Conservation (phyloP, 2,797 vertebrate species). For the Characodon lateralis region DNA sequence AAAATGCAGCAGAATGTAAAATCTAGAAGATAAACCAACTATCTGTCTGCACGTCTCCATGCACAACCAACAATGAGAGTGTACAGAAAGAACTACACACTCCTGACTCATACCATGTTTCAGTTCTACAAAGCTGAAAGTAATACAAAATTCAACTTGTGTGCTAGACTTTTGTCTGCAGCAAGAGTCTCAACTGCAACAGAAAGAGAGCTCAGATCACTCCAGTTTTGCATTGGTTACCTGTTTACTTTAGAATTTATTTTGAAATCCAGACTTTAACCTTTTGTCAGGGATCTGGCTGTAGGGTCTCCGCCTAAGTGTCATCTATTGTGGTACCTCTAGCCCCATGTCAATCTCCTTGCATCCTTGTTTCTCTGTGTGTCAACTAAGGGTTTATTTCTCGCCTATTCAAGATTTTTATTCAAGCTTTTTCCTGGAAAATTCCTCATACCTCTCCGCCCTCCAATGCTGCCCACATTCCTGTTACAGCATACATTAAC, state of each 20-base stretch:
- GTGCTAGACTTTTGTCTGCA: background rate
- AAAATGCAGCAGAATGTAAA: slow-evolving; percentile 12
- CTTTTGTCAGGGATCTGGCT: too few relatives aligned
- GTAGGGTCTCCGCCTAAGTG: too few relatives aligned
- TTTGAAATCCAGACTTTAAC: background rate
- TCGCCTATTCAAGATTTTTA: too few relatives aligned
- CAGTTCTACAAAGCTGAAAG: slow-evolving; percentile 20
- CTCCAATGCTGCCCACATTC: too few relatives aligned
- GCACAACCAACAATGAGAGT: background rate
- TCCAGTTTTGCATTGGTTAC: background rate
- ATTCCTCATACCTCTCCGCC: too few relatives aligned
- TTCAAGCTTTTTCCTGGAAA: too few relatives aligned
- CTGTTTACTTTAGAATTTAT: background rate
- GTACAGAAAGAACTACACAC: background rate
- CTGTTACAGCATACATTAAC: too few relatives aligned
- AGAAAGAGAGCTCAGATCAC: background rate
- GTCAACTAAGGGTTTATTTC: too few relatives aligned
- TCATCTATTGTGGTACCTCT: too few relatives aligned
- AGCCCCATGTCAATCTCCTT: too few relatives aligned
- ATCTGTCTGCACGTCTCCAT: background rate
- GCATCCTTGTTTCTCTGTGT: too few relatives aligned
- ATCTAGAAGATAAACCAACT: background rate
- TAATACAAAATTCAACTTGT: slow-evolving; percentile 6
- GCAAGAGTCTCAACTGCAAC: background rate
- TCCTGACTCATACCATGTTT: slow-evolving; percentile 2